Base-by-base conservation (phyloP, 2,797 vertebrate genomes). In the Xyrichtys novacula region DNA sequence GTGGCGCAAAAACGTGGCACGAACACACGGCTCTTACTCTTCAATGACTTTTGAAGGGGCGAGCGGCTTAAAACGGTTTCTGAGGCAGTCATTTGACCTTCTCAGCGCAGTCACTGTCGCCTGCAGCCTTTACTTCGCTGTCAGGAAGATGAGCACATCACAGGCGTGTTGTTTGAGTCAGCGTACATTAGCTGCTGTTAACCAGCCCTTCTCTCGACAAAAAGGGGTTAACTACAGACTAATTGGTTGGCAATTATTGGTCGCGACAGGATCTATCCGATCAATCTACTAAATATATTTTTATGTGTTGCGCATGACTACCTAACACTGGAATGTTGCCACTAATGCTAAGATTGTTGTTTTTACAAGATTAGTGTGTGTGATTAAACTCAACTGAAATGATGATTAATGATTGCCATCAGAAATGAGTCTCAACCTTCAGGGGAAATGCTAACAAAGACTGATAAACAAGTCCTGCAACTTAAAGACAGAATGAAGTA, bases 91-190 rank as follows among this genome's bases (percentile, higher is more conserved):
- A 0, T 77, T 80, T 77, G 65, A 77, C 84, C 81, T 68, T 74
- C 42, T 39, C 52, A 49, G 50, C 49, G 23, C 20, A 7, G 34
- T 61, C 59, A 79, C 47, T 29, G 47, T 70, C 14, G 74, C 75
- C 77, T 71, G 28, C 17, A 55, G 69, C 50, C 68, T 83, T 78
- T 66, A 74, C 72, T 40, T 55, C 52, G 58, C 73, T 85, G 85
- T 82, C 83, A 86, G 12, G 68, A 52, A 66, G 80, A 83, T 86
- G 60, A 88, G 68, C 59, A 23, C 74, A 55, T 86, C 70, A 55
- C 62, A 52, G 65, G 47, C 31, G 11, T 39, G 11, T 77, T 80
- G 81, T 85, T 78, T 40, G 66, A 79, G 69, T 81, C 59, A 47
- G 60, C 36, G 16, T 19, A 16, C 61, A 65, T 75, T 76, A 69